Conservation (phyloP, 2,113 vertebrate species). For the Ivindomyrus marchei region DNA sequence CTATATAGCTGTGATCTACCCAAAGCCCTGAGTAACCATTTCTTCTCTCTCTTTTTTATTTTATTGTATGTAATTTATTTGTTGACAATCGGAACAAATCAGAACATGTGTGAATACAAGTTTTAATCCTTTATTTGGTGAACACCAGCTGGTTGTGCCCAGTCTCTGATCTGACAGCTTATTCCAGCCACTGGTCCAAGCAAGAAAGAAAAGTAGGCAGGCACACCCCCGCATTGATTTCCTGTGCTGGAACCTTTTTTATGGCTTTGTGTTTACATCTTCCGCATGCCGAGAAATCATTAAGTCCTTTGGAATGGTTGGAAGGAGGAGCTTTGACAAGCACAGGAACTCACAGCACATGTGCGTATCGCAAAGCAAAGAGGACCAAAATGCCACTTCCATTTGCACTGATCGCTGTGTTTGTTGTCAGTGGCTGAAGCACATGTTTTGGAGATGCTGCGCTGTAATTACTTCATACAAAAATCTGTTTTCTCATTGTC, state of each 20-base stretch:
- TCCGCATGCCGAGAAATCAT: not conserved
- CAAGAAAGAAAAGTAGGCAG: not conserved
- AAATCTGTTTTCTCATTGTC: slow-evolving; percentile 8
- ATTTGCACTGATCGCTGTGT: not conserved
- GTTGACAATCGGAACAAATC: not conserved
- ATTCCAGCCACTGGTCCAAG: not conserved
- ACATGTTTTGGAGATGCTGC: not conserved
- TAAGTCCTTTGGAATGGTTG: not conserved
- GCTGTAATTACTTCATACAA: not conserved
- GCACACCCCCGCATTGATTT: not conserved
- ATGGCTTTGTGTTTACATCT: not conserved
- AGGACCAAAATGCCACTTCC: not conserved
- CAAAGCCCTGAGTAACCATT: not conserved
- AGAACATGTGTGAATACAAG: not conserved
- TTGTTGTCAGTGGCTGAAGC: not conserved
- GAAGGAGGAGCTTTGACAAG: not conserved
- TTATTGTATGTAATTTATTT: not conserved
- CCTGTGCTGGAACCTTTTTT: not conserved
- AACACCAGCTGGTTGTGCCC: not conserved
- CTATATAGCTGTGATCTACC: not conserved
- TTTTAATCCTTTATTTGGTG: not conserved
- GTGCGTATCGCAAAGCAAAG: not conserved
- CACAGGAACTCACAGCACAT: not conserved
- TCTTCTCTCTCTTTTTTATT: not conserved
- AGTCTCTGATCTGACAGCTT: not conserved